phyloP scores from a whole-genome alignment of 1,140 invertebrate genomes.

The Philotrypesis tridentata region DNA sequence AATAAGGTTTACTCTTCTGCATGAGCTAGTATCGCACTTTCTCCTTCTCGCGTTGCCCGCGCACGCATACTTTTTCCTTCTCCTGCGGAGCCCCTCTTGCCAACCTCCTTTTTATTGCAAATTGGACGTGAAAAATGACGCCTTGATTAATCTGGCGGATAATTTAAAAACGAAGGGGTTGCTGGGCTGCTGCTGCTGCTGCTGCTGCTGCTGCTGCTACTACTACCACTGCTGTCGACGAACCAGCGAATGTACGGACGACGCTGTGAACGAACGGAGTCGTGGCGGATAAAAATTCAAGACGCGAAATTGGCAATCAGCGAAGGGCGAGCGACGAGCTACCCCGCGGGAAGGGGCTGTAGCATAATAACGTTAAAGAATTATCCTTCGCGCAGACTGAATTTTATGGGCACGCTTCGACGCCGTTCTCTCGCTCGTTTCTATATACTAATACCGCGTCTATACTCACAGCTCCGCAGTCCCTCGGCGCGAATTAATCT shows the following conservation, averaged over 20 bases:
- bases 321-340: constrained; percentile 47
- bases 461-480: background rate
- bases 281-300: constrained; percentile 73
- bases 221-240: constrained; percentile 41
- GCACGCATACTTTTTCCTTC: constrained; percentile 19
- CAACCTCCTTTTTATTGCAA: constrained; percentile 71
- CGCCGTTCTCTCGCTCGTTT: constrained; percentile 56
- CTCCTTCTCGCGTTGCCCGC: constrained; percentile 35
- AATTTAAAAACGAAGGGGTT: constrained; percentile 75
- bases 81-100: background rate
- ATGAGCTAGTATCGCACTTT: constrained; percentile 54
- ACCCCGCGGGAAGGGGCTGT: constrained; percentile 45
- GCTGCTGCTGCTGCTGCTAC: no score
- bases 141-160: constrained; percentile 75
- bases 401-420: constrained; percentile 70
- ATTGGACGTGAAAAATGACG: constrained; percentile 76
- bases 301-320: constrained; percentile 74
- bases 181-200: constrained; percentile 50
- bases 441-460: background rate
- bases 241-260: constrained; percentile 20
- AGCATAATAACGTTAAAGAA: constrained; percentile 73
- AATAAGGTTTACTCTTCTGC: constrained; percentile 72
- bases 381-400: constrained; percentile 65
- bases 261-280: constrained; percentile 33
- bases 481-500: constrained; percentile 42